A percentile compares a stretch with the other conserved stretches of the same genome.
Evolutionary conservation across 2,113 vertebrate genomes (phyloP).

Genomic region (Piprites chloris): DNA sequence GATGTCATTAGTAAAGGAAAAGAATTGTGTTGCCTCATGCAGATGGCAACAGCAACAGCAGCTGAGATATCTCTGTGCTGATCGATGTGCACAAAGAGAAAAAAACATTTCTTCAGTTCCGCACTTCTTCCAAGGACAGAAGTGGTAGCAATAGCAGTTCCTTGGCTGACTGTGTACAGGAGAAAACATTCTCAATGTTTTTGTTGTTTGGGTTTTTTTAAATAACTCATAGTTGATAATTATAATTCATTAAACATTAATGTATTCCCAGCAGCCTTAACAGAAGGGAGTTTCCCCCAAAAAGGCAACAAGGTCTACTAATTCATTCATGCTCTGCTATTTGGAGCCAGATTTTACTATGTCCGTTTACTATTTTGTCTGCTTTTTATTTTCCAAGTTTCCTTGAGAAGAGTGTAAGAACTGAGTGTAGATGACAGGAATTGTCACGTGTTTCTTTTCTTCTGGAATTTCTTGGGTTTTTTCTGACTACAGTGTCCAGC

Average conservation of each 20-base stretch:
- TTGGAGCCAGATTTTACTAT: not conserved
- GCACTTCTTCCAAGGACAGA: not conserved
- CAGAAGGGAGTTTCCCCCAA: not conserved
- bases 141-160: not conserved
- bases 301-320: not conserved
- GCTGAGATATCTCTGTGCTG: not conserved
- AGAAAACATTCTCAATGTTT: not conserved
- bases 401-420: not conserved
- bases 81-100: not conserved
- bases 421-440: not conserved
- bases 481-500: not conserved
- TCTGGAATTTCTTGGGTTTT: not conserved
- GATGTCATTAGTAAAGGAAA: not conserved
- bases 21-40: not conserved
- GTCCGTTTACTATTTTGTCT: not conserved
- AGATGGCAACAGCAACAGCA: not conserved
- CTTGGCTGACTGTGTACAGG: not conserved
- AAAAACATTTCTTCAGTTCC: not conserved
- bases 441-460: not conserved
- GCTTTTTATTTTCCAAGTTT: not conserved
- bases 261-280: not conserved
- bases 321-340: not conserved
- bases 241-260: not conserved
- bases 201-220: not conserved
- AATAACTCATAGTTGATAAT: not conserved